Evolutionary conservation across 2,113 vertebrate species (phyloP), one percentile per base, ranked within the genome.

Genomic region (Arothron firmamentum): DNA sequence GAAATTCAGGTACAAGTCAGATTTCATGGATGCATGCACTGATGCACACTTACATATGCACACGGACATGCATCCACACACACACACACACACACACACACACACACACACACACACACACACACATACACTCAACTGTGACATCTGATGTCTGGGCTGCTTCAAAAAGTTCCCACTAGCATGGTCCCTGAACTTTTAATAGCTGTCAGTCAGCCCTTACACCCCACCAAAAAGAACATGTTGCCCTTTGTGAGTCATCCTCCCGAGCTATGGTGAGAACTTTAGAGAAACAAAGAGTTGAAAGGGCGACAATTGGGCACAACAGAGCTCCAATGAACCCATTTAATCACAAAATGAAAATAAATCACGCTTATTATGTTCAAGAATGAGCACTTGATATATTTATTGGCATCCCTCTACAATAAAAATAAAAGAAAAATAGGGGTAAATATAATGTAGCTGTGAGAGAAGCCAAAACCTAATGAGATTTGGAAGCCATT

Each of bases 131-230:
- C n/a, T n/a, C n/a, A 28, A 28, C 25, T 28, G 25, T 34, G 64
- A 46, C 62, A 65, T 70, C 52, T 31, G 9, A 57, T 56, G 67
- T 68, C 59, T 12, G 58, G 56, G 59, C 47, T 31, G 67, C 70
- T 59, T 34, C 42, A 68, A 55, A 75, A 73, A 75, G 72, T 73
- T 82, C 54, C 75, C 47, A 78, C 52, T 74, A 79, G 59, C 62
- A 52, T 50, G 54, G 65, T 79, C 72, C 71, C 64, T 28, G 34
- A 74, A 71, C 73, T 79, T 83, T 62, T 88, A 86, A 89, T 88
- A 87, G 71, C 86, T 87, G 78, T 84, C 81, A 86, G 76, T 79
- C 66, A 9, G 72, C 48, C 66, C 65, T 78, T 78, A 76, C 81
- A 80, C 82, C 66, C 67, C 63, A 63, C 61, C 72, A 69, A 75